These are phyloP conservation scores for Mactra quadrangularis DNA, from an alignment of 1,140 invertebrate species.

Conservation along the genomic window DNA sequence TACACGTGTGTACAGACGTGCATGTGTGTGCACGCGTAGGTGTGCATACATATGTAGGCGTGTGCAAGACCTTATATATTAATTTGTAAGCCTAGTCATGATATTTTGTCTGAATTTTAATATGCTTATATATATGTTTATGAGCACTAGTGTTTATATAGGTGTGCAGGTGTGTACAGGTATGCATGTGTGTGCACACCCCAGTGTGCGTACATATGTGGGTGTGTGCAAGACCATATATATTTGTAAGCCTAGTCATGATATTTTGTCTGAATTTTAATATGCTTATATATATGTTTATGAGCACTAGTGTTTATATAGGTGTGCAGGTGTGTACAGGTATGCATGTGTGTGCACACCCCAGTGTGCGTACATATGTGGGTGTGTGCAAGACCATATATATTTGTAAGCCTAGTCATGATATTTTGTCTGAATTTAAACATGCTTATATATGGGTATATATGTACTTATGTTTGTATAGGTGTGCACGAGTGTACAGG, in stretches of 20 bases:
- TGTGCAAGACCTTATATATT: neutral
- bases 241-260: too few relatives aligned
- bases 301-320: neutral
- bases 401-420: too few relatives aligned
- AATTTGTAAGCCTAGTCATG: neutral
- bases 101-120: neutral
- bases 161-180: neutral
- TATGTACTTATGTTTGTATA: conserved; percentile 9
- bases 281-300: neutral
- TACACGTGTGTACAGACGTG: neutral
- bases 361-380: too few relatives aligned
- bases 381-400: too few relatives aligned
- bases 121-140: conserved; percentile 3
- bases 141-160: neutral
- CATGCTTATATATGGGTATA: neutral
- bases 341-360: neutral
- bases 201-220: too few relatives aligned
- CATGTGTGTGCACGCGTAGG: neutral
- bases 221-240: too few relatives aligned
- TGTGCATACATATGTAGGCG: neutral
- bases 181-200: conserved; percentile 4
- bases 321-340: neutral
- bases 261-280: neutral
- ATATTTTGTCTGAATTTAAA: too few relatives aligned
- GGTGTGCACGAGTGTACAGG: neutral